Conservation (phyloP, 2,113 vertebrate species). For the Gymnarchus niloticus region DNA sequence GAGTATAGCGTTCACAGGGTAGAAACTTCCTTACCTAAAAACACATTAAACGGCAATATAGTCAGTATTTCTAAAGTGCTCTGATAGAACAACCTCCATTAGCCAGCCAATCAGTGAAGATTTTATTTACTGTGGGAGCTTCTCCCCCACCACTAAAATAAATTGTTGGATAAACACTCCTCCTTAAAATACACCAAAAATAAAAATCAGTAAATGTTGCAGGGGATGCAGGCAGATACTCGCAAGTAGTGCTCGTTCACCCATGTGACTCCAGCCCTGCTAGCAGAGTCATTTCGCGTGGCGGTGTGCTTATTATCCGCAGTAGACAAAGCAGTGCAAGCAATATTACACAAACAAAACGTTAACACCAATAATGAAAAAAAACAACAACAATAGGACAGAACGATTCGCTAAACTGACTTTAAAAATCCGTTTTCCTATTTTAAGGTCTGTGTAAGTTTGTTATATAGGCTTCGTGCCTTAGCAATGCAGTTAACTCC, state of each 20-base stretch:
- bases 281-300: not conserved
- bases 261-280: not conserved
- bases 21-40: not conserved
- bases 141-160: not conserved
- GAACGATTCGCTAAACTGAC: not conserved
- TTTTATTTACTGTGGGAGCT: not conserved
- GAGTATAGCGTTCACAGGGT: not conserved
- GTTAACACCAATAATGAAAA: not conserved
- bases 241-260: not conserved
- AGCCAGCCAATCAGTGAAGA: not conserved
- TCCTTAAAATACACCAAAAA: not conserved
- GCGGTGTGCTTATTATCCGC: not conserved
- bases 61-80: not conserved
- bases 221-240: not conserved
- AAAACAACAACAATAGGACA: not conserved
- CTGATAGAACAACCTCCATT: not conserved
- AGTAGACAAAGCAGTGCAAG: not conserved
- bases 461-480: not conserved
- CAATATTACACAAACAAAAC: not conserved
- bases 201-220: not conserved
- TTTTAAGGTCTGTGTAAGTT: not conserved
- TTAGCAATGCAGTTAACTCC: not conserved
- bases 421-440: not conserved
- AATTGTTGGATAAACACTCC: not conserved
- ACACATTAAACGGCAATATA: not conserved